phyloP scores from a whole-genome alignment of 2,888 invertebrate genomes.

The Limnephilus rhombicus region DNA sequence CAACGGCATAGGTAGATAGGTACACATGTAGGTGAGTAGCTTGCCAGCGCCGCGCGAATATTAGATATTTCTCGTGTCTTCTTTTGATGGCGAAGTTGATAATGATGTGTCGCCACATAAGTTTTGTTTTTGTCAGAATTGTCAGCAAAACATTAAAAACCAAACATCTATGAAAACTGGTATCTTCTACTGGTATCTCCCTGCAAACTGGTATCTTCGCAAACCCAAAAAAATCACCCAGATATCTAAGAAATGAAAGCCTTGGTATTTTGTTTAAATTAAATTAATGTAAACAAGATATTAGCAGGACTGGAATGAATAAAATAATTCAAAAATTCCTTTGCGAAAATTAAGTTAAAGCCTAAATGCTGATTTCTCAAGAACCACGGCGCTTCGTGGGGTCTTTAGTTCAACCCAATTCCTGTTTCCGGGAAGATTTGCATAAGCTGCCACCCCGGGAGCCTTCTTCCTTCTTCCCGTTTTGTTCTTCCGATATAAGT shows the following conservation, averaged over 20 bases:
- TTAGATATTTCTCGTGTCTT: no score
- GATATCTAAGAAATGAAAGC: background rate
- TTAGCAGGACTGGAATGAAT: background rate
- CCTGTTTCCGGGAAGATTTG: slow-evolving; percentile 30
- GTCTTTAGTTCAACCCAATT: slow-evolving; percentile 8
- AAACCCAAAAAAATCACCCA: no score
- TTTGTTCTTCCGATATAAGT: background rate
- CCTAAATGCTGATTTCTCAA: background rate
- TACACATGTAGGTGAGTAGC: no score
- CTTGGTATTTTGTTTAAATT: background rate
- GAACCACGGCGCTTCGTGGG: background rate
- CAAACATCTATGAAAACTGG: no score
- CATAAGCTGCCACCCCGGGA: slow-evolving; percentile 8
- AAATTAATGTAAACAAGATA: background rate
- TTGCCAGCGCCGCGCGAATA: no score
- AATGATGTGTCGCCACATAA: no score
- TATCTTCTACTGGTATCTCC: no score
- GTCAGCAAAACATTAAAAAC: no score
- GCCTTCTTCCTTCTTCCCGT: background rate
- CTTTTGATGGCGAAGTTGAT: no score
- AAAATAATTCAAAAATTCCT: background rate
- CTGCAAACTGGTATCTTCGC: no score
- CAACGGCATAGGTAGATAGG: no score
- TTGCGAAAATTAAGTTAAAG: background rate
- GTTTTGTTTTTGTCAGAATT: no score